phyloP scores from a whole-genome alignment of 2,797 vertebrate species.

The Chromobotia macracanthus region DNA sequence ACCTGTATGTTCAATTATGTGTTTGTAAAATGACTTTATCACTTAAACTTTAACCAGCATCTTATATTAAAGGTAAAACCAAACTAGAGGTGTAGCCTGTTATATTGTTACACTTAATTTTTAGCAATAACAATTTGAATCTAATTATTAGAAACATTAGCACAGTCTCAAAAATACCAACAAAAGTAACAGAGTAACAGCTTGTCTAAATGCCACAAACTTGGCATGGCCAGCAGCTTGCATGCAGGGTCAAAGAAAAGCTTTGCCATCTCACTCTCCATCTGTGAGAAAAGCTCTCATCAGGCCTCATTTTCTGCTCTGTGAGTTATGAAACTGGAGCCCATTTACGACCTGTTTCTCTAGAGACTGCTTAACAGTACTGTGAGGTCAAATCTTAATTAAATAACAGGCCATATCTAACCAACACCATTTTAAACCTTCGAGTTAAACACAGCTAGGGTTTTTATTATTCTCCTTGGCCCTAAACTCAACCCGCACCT shows the following conservation, averaged over 20 bases:
- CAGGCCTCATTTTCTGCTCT: not conserved
- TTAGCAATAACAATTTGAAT: not conserved
- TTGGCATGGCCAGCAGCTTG: not conserved
- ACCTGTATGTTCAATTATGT: not conserved
- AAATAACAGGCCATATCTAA: slow-evolving; percentile 10
- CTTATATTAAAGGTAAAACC: not conserved
- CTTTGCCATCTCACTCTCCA: not conserved
- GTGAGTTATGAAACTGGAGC: slow-evolving; percentile 2
- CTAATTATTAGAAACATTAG: not conserved
- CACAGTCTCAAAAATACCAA: not conserved
- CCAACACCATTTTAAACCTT: not conserved
- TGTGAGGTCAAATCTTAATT: not conserved
- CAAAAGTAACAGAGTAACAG: not conserved
- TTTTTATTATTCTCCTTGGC: not conserved
- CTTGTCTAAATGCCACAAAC: not conserved
- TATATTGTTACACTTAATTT: not conserved
- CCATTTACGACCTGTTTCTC: slow-evolving; percentile 20
- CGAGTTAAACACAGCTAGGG: not conserved
- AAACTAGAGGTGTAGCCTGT: not conserved
- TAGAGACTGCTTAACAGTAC: slow-evolving; percentile 1
- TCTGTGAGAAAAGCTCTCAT: not conserved
- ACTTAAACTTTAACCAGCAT: too few relatives aligned
- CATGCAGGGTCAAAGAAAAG: not conserved
- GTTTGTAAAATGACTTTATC: not conserved
- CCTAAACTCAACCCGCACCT: not conserved